Evolutionary conservation across 2,797 vertebrate species (phyloP).

Genomic region (Bradypus variegatus): DNA sequence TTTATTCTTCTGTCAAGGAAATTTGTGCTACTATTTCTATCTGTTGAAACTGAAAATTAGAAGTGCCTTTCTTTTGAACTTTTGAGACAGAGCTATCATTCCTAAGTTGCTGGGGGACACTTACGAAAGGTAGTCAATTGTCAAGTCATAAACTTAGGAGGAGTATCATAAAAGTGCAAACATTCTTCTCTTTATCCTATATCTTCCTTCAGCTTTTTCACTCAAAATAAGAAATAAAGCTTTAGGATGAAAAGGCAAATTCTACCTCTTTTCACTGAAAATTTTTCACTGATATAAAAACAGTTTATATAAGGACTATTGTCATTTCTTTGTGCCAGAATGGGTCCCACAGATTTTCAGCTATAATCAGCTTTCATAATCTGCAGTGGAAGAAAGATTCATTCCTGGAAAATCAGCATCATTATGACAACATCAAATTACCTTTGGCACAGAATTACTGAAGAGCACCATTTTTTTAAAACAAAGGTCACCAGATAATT

Average conservation of each 20-base stretch:
- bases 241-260: not conserved
- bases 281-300: not conserved
- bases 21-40: not conserved
- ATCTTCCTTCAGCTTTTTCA: not conserved
- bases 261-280: not conserved
- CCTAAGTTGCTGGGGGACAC: not conserved
- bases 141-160: not conserved
- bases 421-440: not conserved
- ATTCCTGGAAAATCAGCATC: conserved; percentile 27
- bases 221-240: not conserved
- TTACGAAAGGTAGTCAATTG: not conserved
- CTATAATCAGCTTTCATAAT: not conserved
- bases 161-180: not conserved
- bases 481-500: no score
- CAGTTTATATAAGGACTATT: not conserved
- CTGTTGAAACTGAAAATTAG: not conserved
- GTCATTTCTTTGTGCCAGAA: not conserved
- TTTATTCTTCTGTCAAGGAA: not conserved
- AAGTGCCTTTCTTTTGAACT: not conserved
- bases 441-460: not conserved
- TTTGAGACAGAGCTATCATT: not conserved
- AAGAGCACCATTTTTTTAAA: not conserved
- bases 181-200: not conserved
- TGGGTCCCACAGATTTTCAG: not conserved
- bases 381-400: not conserved